Percentiles rank a stretch among this genome's conserved stretches.
These are phyloP conservation scores for Onychostruthus taczanowskii DNA, from an alignment of 2,113 vertebrate genomes.

Conservation along the genomic window DNA sequence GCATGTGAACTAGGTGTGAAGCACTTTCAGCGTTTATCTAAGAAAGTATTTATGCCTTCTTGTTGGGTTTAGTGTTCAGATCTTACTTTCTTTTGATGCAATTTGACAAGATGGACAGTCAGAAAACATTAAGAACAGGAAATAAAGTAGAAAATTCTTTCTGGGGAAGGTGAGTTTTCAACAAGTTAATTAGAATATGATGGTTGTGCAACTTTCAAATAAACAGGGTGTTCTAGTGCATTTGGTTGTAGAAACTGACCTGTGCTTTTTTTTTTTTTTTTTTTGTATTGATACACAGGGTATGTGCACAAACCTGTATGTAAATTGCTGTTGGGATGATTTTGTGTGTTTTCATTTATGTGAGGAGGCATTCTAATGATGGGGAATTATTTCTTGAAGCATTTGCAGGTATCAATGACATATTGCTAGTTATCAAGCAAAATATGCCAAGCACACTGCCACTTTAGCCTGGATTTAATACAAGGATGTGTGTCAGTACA, in stretches of 20 bases:
- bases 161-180: not conserved
- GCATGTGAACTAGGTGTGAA: not conserved
- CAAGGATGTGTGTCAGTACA: not conserved
- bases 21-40: not conserved
- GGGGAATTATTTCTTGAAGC: not conserved
- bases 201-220: not conserved
- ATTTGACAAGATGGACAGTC: not conserved
- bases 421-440: not conserved
- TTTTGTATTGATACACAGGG: too few relatives aligned
- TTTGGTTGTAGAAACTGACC: not conserved
- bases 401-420: not conserved
- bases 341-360: not conserved
- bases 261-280: not conserved
- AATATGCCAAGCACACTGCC: accelerated
- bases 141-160: not conserved
- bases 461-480: not conserved
- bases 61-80: not conserved
- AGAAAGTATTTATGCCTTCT: not conserved
- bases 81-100: not conserved
- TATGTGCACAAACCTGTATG: accelerated
- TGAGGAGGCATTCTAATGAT: not conserved
- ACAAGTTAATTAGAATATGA: accelerated
- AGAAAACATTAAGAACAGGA: not conserved
- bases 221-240: not conserved
- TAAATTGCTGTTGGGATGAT: not conserved